These are phyloP conservation scores for Sarcophaga peregrina DNA, from an alignment of 1,140 invertebrate genomes.

Conservation along the genomic window DNA sequence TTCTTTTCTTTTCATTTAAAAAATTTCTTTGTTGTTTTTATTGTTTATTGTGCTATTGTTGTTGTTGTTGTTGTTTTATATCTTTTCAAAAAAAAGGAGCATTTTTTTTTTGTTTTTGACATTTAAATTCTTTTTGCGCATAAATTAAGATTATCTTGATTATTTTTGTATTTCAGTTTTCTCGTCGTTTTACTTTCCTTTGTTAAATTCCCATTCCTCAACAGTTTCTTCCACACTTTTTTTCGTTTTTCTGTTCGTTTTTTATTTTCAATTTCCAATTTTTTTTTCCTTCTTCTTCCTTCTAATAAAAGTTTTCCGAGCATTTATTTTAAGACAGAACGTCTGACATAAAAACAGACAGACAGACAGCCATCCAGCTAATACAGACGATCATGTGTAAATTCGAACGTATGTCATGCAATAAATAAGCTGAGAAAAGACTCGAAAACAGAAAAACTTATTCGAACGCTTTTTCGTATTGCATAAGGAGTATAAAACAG, in stretches of 20 bases:
- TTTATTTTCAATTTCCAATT: too few relatives aligned
- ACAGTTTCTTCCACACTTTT: background rate
- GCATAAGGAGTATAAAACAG: too few relatives aligned
- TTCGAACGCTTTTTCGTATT: too few relatives aligned
- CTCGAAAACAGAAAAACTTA: too few relatives aligned
- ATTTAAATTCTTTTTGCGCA: constrained; percentile 38
- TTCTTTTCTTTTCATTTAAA: too few relatives aligned
- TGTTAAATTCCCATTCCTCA: too few relatives aligned
- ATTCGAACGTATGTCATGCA: background rate
- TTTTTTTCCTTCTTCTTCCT: background rate
- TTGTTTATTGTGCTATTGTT: background rate
- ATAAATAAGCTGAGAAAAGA: too few relatives aligned
- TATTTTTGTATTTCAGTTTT: background rate
- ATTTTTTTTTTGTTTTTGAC: constrained; percentile 2
- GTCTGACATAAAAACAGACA: too few relatives aligned
- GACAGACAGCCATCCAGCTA: too few relatives aligned
- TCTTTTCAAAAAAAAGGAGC: background rate
- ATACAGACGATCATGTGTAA: background rate
- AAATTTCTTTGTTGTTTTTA: background rate
- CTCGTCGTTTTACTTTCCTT: background rate
- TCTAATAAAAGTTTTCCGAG: background rate
- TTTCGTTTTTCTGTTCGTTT: background rate
- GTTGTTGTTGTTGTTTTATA: constrained; percentile 18
- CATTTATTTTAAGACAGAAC: constrained; percentile 11
- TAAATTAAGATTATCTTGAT: constrained; percentile 38